Base-by-base conservation (phyloP, 2,888 invertebrate species). In the Pristionchus exspectatus region DNA sequence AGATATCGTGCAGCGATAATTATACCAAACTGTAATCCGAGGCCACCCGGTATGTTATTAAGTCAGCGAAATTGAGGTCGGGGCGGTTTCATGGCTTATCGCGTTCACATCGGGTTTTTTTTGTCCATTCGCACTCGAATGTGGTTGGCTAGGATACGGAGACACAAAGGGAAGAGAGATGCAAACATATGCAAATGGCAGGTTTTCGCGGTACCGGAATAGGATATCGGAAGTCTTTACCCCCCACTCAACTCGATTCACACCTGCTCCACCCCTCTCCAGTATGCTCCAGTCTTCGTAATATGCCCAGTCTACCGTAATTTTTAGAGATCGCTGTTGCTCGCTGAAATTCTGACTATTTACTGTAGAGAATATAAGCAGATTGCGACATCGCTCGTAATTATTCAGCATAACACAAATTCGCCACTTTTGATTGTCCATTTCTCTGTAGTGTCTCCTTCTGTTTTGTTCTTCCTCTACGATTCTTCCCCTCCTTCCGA, bases 221-320 rank as follows among this genome's bases (percentile, higher is more conserved):
- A 10, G 63, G 63, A 33, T 16, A 30, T 30, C 74, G 74, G 74
- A 74, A 74, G 74, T 74, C 38, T 33, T 74, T 74, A 74, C 21
- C 38, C 38, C 27, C 44, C 38, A 38, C 38, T 38, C 30, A 30
- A 33, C 72, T 30, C 18, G 30, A 72, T 18, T 74, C 74, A 16
- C 21, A 38, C 74, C 63, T 63, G 63, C n/a, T n/a, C 56, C 63
- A 50, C 44, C 44, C 44, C 44, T 50, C 24, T 63, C n/a, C 63
- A 63, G 24, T 24, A 24, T 63, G 21, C 21, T 3, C 21, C 63
- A 24, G 24, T 1, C 63, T 63, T 10, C 63, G n/a, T 63, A 72
- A 72, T 72, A 30, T 72, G 69, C 7, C 30, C 69, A 72, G 69
- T 30, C 69, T 72, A 72, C 69, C 69, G 69, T 30, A 33, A 14